Conservation (phyloP, 2,888 invertebrate genomes). For the Nomada fabriciana region DNA sequence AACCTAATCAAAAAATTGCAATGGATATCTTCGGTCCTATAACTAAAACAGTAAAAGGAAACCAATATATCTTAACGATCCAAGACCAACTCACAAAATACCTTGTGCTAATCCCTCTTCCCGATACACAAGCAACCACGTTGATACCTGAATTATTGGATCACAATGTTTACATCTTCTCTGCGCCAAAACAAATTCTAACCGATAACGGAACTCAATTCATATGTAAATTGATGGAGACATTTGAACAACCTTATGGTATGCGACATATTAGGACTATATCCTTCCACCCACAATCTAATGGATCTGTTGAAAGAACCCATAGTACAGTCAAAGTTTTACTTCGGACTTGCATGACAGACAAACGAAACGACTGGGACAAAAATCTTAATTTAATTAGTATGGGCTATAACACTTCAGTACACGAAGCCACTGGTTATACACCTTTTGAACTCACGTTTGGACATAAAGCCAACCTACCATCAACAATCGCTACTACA, state of each 20-base stretch:
- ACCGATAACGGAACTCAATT: background rate
- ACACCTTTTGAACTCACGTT: too few species aligned
- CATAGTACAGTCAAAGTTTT: background rate
- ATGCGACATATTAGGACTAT: too few species aligned
- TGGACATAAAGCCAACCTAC: too few species aligned
- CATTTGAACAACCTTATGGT: background rate
- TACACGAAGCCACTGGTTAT: too few species aligned
- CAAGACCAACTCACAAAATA: slow-evolving; percentile 1
- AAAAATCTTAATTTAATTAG: background rate
- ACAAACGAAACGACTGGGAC: background rate
- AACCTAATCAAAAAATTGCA: slow-evolving; percentile 10
- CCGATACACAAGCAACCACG: background rate
- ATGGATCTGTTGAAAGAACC: background rate
- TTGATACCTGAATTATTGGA: background rate
- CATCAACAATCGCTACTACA: background rate
- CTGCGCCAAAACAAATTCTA: background rate
- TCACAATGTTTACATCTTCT: background rate
- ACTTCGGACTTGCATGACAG: background rate
- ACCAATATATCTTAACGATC: background rate
- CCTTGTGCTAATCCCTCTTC: background rate
- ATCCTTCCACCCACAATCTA: too few species aligned
- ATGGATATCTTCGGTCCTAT: slow-evolving; percentile 1
- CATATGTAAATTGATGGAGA: background rate
- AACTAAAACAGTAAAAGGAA: background rate
- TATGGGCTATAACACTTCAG: background rate